Percentiles rank a stretch among this genome's conserved stretches.
These are phyloP conservation scores for Chamaetylas fuelleborni DNA, from an alignment of 2,113 vertebrate genomes.

Conservation along the genomic window DNA sequence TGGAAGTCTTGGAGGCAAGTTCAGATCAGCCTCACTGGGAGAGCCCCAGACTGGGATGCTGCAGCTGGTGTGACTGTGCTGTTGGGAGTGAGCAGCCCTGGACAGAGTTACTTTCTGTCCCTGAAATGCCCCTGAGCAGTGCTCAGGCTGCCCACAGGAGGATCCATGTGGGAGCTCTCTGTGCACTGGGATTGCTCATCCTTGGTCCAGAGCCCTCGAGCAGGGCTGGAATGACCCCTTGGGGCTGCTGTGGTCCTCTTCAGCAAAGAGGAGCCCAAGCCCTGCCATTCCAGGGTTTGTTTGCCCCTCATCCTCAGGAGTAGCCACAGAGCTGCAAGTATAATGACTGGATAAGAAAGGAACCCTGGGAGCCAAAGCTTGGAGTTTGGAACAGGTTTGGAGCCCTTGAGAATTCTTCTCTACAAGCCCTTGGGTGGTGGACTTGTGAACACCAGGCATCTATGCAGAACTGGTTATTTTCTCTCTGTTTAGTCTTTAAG, in stretches of 20 bases:
- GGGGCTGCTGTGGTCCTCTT: not conserved
- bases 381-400: not conserved
- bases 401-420: not conserved
- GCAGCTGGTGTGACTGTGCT: not conserved
- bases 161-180: not conserved
- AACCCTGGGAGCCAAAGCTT: not conserved
- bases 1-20: not conserved
- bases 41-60: not conserved
- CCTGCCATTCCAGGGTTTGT: not conserved
- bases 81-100: not conserved
- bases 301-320: not conserved
- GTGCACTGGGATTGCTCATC: not conserved
- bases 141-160: not conserved
- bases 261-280: not conserved
- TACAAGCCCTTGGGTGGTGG: not conserved
- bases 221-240: not conserved
- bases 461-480: not conserved
- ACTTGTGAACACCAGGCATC: not conserved
- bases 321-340: not conserved
- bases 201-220: rapidly evolving
- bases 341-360: not conserved
- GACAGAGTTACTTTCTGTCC: not conserved
- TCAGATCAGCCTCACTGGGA: not conserved
- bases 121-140: not conserved
- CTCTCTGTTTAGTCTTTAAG: not conserved